Evolutionary conservation across 1,140 invertebrate species (phyloP), one percentile per base, ranked within the genome.

Genomic region (Euglossa dilemma): DNA sequence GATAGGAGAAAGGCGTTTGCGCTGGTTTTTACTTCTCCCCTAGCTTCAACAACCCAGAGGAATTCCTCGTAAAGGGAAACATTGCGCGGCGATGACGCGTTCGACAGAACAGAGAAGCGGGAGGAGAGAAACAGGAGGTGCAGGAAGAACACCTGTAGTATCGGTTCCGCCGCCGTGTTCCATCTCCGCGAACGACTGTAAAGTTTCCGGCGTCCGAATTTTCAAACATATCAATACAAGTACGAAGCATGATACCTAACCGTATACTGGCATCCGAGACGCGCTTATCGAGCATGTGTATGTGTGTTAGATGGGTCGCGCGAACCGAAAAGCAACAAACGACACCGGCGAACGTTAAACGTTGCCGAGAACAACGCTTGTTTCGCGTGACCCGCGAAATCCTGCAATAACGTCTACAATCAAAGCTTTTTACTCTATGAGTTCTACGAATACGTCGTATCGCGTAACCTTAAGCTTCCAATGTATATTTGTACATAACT

Each of bases 401-500:
- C 56, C 78, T 85, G 91, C 90, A 92, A 92, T 92, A 92, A 92
- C 79, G 66, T 90, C 86, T 88, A 90, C 85, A 90, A 91, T 92
- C 90, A 88, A 90, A 88, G 89, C 89, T 90, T 90, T 90, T 80
- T 88, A 89, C 80, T 87, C 57, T 50, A 61, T 81, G 63, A 67
- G 59, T 80, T 90, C 85, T 73, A 81, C 20, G 66, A 85, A 66
- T 56, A 47, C 57, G 85, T 83, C 64, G 52, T 89, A 78, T 57
- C 76, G 36, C 50, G 43, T 88, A 89, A 75, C 36, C 71, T 50
- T 89, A 80, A 89, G 84, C 80, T 77, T 89, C 61, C 73, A 80
- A 70, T 92, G 92, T 92, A 92, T 66, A 92, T 92, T 92, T 92
- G 92, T 92, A 92, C 77, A 92, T 92, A 92, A 82, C 59, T 80